Percentiles rank a stretch among this genome's conserved stretches.
Conservation (phyloP, 2,113 vertebrate genomes). For the Aphyosemion australe region DNA sequence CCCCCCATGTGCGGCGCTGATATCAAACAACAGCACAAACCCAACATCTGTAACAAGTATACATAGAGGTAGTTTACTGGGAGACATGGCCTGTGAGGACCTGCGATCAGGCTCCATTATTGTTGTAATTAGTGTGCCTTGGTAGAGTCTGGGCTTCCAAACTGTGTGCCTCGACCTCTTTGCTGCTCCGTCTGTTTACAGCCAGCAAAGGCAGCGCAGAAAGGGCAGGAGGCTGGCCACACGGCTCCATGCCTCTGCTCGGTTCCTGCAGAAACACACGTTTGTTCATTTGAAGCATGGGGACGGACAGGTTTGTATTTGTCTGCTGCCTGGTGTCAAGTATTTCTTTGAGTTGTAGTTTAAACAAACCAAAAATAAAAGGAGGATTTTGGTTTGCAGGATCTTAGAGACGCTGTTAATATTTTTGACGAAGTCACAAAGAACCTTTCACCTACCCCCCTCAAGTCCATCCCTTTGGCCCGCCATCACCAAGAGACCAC, state of each 20-base stretch:
- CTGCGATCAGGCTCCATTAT: conserved; percentile 74
- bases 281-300: conserved; percentile 69
- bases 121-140: conserved; percentile 76
- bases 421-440: conserved; percentile 16
- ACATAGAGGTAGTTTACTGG: conserved; percentile 59
- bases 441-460: conserved; percentile 14
- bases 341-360: conserved; percentile 53
- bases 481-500: conserved; percentile 54
- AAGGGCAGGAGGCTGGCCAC: conserved; percentile 63
- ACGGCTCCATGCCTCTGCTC: conserved; percentile 49
- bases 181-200: conserved; percentile 69
- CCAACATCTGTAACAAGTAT: conserved; percentile 41
- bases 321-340: conserved; percentile 50
- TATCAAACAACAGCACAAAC: conserved; percentile 70
- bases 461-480: conserved; percentile 45
- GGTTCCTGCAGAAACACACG: conserved; percentile 63
- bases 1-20: conserved; percentile 49
- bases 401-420: not conserved
- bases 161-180: conserved; percentile 68
- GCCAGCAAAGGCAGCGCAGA: conserved; percentile 60
- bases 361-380: conserved; percentile 10
- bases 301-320: conserved; percentile 54
- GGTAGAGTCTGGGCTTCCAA: conserved; percentile 57
- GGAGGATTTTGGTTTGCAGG: not conserved
- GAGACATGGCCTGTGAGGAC: conserved; percentile 67